Conservation (phyloP, 1,140 invertebrate genomes). For the Luehdorfia chinensis region DNA sequence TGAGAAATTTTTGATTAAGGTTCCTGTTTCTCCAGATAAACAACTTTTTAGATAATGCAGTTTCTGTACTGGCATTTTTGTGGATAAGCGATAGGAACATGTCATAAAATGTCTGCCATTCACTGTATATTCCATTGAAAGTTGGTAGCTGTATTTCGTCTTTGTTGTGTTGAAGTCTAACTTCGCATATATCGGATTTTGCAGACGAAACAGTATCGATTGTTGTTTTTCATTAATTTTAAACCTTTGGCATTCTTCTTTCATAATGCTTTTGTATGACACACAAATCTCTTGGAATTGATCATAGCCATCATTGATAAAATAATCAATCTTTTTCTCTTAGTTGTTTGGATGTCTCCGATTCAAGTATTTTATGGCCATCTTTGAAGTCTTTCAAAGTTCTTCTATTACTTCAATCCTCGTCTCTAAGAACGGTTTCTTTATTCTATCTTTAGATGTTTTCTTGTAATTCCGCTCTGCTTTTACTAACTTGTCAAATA, state of each 20-base stretch:
- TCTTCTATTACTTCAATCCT: too few relatives aligned
- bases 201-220: too few relatives aligned
- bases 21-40: slow-evolving; percentile 22
- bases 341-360: neutral
- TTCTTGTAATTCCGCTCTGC: too few relatives aligned
- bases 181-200: too few relatives aligned
- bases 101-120: slow-evolving; percentile 35
- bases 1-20: slow-evolving; percentile 20
- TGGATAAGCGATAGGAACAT: slow-evolving; percentile 32
- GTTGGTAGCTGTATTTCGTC: slow-evolving; percentile 22
- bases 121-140: slow-evolving; percentile 30
- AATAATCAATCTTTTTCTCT: slow-evolving; percentile 12
- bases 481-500: too few relatives aligned
- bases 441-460: too few relatives aligned
- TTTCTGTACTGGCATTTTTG: slow-evolving; percentile 29
- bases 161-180: neutral
- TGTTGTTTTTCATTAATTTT: too few relatives aligned
- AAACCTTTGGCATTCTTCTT: too few relatives aligned
- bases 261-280: too few relatives aligned
- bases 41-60: slow-evolving; percentile 29
- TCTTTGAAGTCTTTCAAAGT: slow-evolving; percentile 20
- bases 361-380: slow-evolving; percentile 15
- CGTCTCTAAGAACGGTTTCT: too few relatives aligned
- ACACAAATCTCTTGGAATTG: slow-evolving; percentile 22
- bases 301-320: slow-evolving; percentile 17